phyloP scores from a whole-genome alignment of 2,888 invertebrate genomes.

The Pachliopta kotzebuea region DNA sequence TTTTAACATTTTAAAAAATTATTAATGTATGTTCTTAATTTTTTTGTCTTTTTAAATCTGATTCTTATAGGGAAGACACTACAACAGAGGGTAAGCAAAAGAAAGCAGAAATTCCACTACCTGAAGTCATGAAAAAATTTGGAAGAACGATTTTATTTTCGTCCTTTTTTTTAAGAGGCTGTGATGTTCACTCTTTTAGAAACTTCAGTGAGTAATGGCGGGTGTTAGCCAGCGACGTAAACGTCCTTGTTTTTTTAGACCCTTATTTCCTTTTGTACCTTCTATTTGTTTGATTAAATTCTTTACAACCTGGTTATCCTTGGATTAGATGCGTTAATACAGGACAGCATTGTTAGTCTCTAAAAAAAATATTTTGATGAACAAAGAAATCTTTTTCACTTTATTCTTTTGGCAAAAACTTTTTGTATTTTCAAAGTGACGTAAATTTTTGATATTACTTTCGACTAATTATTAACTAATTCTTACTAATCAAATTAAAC shows the following conservation, averaged over 20 bases:
- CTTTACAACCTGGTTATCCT: constrained; percentile 21
- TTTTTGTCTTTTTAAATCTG: too few relatives aligned
- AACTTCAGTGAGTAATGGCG: constrained; percentile 3
- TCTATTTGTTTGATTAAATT: constrained; percentile 27
- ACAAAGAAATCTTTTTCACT: constrained; percentile 1
- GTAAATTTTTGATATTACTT: too few relatives aligned
- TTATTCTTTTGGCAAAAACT: neutral
- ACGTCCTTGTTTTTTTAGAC: constrained; percentile 10
- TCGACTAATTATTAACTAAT: too few relatives aligned
- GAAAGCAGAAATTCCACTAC: too few relatives aligned
- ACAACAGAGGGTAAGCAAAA: too few relatives aligned
- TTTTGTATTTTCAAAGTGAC: too few relatives aligned
- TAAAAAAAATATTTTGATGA: constrained; percentile 8
- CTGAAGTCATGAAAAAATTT: too few relatives aligned
- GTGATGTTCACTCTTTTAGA: neutral
- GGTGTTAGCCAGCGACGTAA: constrained; percentile 7
- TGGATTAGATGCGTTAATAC: constrained; percentile 19
- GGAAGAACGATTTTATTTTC: too few relatives aligned
- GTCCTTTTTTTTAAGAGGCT: neutral
- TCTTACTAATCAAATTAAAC: too few relatives aligned
- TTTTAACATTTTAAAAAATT: too few relatives aligned
- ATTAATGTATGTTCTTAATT: too few relatives aligned
- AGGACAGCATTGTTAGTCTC: constrained; percentile 18
- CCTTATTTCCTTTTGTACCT: constrained; percentile 17
- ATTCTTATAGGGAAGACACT: too few relatives aligned